These are phyloP conservation scores for Ophraella communa DNA, from an alignment of 2,888 invertebrate genomes.

Conservation along the genomic window DNA sequence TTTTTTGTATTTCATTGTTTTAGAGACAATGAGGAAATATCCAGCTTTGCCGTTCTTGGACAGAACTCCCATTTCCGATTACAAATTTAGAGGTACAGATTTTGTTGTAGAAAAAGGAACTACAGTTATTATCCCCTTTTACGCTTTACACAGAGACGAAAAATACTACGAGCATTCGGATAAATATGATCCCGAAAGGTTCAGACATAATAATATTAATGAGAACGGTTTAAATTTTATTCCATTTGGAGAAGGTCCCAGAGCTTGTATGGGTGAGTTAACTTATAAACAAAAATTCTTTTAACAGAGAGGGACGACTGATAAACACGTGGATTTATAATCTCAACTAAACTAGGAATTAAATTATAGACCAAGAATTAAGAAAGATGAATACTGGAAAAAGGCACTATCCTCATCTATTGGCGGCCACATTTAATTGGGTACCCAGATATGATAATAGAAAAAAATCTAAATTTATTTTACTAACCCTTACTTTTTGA, in stretches of 20 bases:
- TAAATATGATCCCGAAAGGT: constrained; percentile 47
- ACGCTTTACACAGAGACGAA: constrained; percentile 24
- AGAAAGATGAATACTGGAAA: too few relatives aligned
- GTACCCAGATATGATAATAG: too few relatives aligned
- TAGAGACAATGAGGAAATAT: constrained; percentile 34
- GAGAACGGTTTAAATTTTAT: constrained; percentile 39
- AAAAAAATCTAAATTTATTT: too few relatives aligned
- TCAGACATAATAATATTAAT: constrained; percentile 37
- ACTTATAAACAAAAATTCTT: too few relatives aligned
- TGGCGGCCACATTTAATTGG: too few relatives aligned
- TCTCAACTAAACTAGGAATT: too few relatives aligned
- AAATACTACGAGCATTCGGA: constrained; percentile 32
- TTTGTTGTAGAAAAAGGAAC: constrained; percentile 44
- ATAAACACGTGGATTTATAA: too few relatives aligned
- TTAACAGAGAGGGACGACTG: too few relatives aligned
- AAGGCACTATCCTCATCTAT: too few relatives aligned
- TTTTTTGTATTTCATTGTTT: constrained; percentile 49
- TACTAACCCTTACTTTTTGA: too few relatives aligned
- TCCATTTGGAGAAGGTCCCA: constrained; percentile 44
- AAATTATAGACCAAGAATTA: too few relatives aligned
- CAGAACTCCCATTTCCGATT: constrained; percentile 45
- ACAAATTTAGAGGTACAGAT: constrained; percentile 45
- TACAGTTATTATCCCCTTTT: constrained; percentile 20
- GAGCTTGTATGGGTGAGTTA: constrained; percentile 27
- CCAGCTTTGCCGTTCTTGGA: constrained; percentile 31